These are phyloP conservation scores for Ciconia maguari DNA, from an alignment of 2,113 vertebrate species.

Conservation along the genomic window DNA sequence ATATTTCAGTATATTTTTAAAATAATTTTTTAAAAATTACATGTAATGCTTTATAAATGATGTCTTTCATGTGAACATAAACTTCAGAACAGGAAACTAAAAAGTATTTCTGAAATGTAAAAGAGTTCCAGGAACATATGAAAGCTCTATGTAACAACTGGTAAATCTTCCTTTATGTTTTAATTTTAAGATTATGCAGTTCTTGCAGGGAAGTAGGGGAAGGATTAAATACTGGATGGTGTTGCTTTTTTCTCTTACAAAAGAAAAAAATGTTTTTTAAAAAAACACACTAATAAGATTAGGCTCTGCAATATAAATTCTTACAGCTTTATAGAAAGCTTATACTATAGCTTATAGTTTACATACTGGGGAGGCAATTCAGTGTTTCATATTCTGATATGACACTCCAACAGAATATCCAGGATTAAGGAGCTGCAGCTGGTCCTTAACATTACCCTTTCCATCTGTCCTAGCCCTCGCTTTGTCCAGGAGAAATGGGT, in stretches of 20 bases:
- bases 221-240: not conserved
- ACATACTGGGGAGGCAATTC: not conserved
- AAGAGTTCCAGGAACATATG: not conserved
- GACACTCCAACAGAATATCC: not conserved
- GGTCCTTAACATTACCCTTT: not conserved
- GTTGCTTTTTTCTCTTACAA: not conserved
- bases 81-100: not conserved
- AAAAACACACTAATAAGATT: not conserved
- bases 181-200: not conserved
- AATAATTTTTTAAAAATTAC: not conserved
- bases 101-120: not conserved
- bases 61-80: not conserved
- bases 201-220: not conserved
- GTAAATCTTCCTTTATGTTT: not conserved
- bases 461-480: not conserved
- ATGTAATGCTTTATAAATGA: not conserved
- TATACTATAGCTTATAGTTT: not conserved
- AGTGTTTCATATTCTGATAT: not conserved
- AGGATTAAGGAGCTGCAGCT: not conserved
- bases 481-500: not conserved
- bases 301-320: not conserved
- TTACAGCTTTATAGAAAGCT: not conserved
- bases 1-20: not conserved
- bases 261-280: not conserved
- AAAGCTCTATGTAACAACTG: not conserved